phyloP scores from a whole-genome alignment of 2,888 invertebrate genomes.

The Bombylius major region DNA sequence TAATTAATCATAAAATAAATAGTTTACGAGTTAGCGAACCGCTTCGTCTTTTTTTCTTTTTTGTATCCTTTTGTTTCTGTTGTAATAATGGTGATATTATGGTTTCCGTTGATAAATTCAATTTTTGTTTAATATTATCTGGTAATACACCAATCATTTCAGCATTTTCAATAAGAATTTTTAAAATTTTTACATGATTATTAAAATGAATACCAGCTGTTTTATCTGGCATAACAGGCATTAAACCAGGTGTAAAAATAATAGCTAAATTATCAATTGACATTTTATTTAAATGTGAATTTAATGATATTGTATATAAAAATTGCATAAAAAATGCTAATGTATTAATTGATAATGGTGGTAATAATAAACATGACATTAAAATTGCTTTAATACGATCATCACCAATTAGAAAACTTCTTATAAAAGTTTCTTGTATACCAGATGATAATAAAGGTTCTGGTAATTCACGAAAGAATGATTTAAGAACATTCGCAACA shows the following conservation, averaged over 20 bases:
- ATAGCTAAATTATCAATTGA: conserved; percentile 70
- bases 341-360: conserved; percentile 62
- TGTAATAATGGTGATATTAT: not conserved
- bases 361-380: conserved; percentile 56
- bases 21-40: conserved; percentile 69
- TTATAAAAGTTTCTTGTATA: conserved; percentile 62
- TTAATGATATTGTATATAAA: conserved; percentile 42
- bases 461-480: conserved; percentile 72
- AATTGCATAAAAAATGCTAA: conserved; percentile 69
- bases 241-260: conserved; percentile 73
- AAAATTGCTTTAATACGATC: conserved; percentile 46
- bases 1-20: conserved; percentile 5
- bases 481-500: conserved; percentile 73
- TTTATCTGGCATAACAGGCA: conserved; percentile 41
- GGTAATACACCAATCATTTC: conserved; percentile 61
- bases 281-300: conserved; percentile 69
- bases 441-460: conserved; percentile 63
- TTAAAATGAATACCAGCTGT: conserved; percentile 51
- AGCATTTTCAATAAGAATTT: conserved; percentile 68
- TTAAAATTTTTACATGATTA: conserved; percentile 56
- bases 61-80: conserved; percentile 34
- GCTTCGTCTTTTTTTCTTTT: conserved; percentile 69
- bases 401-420: conserved; percentile 48
- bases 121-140: conserved; percentile 41
- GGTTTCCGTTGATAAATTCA: conserved; percentile 13